Evolutionary conservation across 2,888 invertebrate species (phyloP), one percentile per base, ranked within the genome.

Genomic region (Chrysopilus asiliformis): DNA sequence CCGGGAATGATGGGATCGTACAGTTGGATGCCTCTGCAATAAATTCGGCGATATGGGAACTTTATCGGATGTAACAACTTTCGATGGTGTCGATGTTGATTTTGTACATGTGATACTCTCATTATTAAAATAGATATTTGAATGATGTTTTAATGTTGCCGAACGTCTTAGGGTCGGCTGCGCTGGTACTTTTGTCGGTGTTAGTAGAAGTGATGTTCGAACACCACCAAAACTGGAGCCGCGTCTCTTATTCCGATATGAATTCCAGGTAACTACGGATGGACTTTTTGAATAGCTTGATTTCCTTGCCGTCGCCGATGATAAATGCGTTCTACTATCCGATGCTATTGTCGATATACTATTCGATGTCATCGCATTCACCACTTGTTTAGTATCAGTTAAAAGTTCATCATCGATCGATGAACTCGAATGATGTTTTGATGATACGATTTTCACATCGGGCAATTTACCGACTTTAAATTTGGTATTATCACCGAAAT

Each of bases 191-290:
- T 60, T 60, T 7, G 67, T 65, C 29, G 65, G 64, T 6, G 75
- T 73, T 17, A 72, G 67, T 1, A 78, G 66, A 34, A 76, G 52
- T 9, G 68, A 70, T 1, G 77, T 76, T 39, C 71, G 68, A 0
- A 74, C 73, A 33, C 72, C 72, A 33, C 81, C 81, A 46, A 79
- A 76, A 55, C 79, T 80, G 1, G 81, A 81, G 7, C 80, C 77
- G 15, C 76, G 66, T 39, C 78, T 59, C n/a, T 68, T 67, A 41
- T 72, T 71, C 28, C 72, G 65, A n/a, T 68, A 66, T 37, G 73
- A 68, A 39, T 79, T 78, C 82, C 81, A 83, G 9, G 81, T 82
- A 1, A 82, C 79, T 46, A 81, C 64, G 9, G 60, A 58, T 28
- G 63, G 64, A 7, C 64, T 71, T 40, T 68, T 67, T 39, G 53